Evolutionary conservation across 2,888 invertebrate genomes (phyloP), one percentile per base, ranked within the genome.

Genomic region (Drosophila pullipes): DNA sequence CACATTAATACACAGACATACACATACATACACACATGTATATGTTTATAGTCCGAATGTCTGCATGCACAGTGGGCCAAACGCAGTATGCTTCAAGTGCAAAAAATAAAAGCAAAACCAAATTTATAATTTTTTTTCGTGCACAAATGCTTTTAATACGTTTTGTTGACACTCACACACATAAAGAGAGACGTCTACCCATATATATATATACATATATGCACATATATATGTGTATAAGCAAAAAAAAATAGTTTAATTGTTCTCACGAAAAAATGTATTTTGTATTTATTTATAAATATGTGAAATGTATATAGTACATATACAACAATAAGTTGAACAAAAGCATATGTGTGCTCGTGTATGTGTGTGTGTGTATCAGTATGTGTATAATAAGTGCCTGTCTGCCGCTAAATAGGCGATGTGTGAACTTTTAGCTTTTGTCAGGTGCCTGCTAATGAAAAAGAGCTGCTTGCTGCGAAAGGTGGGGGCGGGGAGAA

Each of bases 381-480:
- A 70, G 47, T 68, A 65, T 81, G 62, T 37, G 72, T 80, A 79
- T 79, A 86, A 76, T 79, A 86, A 86, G 85, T 82, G 82, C 79
- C 73, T 82, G 81, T 81, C 81, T 81, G 79, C 74, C 62, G 74
- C 66, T 80, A 74, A 79, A 79, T 77, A 73, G 74, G 55, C 79
- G 74, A 85, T 88, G 84, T 85, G 84, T 85, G 88, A 88, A 85
- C 84, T 88, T 85, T 83, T 72, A 79, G 83, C 85, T 85, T 85
- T 88, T 85, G 88, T 88, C 84, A 88, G 88, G 85, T 83, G 77
- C 83, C 77, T 75, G 88, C 88, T 88, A 84, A 84, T 84, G 83
- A 81, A 87, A 81, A 78, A 64, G 55, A n/a, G n/a, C 39, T 37
- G 54, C 35, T 37, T 25, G 54, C 30, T 57, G 74, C 53, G 53